phyloP scores from a whole-genome alignment of 2,113 vertebrate genomes.

The Pachypanchax playfairii region DNA sequence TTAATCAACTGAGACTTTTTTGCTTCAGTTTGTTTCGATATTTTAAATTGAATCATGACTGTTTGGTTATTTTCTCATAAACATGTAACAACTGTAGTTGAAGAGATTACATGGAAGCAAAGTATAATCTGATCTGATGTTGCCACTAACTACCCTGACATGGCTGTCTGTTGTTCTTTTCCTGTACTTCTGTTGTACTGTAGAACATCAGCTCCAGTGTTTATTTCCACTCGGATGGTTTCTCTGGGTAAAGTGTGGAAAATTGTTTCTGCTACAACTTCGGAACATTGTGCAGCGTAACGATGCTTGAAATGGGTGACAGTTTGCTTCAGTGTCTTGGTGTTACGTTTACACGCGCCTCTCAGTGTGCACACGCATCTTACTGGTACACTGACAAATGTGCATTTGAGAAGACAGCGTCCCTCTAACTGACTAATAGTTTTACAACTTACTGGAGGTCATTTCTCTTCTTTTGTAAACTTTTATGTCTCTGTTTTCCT shows the following conservation, averaged over 20 bases:
- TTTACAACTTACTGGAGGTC: slow-evolving; percentile 15
- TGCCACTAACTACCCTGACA: slow-evolving; percentile 10
- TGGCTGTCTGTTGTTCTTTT: slow-evolving; percentile 17
- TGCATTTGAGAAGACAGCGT: slow-evolving; percentile 59
- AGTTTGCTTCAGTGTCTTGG: slow-evolving; percentile 22
- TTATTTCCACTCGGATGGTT: slow-evolving; percentile 47
- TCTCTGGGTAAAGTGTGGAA: slow-evolving; percentile 39
- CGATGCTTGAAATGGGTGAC: slow-evolving; percentile 61
- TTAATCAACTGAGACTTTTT: no score
- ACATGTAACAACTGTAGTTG: no score
- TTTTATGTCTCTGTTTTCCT: slow-evolving; percentile 4
- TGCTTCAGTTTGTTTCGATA: no score
- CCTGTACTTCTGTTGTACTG: slow-evolving; percentile 25
- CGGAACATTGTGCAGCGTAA: slow-evolving; percentile 54
- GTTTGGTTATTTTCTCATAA: no score
- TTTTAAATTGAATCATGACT: no score
- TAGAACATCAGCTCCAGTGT: slow-evolving; percentile 34
- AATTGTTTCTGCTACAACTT: slow-evolving; percentile 57
- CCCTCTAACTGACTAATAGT: slow-evolving; percentile 50
- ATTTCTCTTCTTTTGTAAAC: slow-evolving; percentile 11
- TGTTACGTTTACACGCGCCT: slow-evolving; percentile 15
- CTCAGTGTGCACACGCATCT: slow-evolving; percentile 19
- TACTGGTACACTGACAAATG: slow-evolving; percentile 64
- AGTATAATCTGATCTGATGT: slow-evolving; percentile 11
- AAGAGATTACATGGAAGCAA: no score